Percentiles rank a stretch among this genome's conserved stretches.
These are phyloP conservation scores for Dascyllus trimaculatus DNA, from an alignment of 2,113 vertebrate genomes.

Conservation along the genomic window DNA sequence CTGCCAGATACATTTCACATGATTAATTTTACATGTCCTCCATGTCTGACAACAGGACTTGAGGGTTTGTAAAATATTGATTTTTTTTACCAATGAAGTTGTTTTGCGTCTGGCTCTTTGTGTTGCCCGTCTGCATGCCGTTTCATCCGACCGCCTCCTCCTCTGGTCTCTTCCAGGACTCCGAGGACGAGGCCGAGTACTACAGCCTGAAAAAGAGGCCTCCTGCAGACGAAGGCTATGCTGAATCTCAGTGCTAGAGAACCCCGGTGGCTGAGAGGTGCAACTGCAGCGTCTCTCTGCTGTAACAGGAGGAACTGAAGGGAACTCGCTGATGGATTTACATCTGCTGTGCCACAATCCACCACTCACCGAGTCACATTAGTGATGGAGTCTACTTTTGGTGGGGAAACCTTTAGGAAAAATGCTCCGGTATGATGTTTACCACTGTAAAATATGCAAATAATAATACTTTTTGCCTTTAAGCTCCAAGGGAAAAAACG, in stretches of 20 bases:
- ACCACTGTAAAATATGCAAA: not conserved
- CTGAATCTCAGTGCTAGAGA: conserved; percentile 79
- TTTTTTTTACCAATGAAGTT: conserved; percentile 8
- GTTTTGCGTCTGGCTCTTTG: conserved; percentile 35
- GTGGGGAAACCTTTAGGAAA: not conserved
- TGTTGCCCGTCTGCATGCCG: not conserved
- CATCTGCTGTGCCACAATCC: conserved; percentile 5
- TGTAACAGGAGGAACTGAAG: not conserved
- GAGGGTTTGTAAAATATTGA: conserved; percentile 59
- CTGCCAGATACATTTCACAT: conserved; percentile 63
- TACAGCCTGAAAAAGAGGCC: conserved; percentile 49
- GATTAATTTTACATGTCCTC: conserved; percentile 67
- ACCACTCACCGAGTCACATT: not conserved
- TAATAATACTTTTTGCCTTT: not conserved
- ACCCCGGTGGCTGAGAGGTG: conserved; percentile 31
- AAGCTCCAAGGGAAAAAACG: not conserved
- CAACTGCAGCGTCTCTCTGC: conserved; percentile 27
- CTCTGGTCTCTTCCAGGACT: conserved; percentile 69
- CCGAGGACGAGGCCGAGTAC: conserved; percentile 66
- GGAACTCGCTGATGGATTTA: conserved; percentile 26
- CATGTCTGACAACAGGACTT: conserved; percentile 41
- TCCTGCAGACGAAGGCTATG: conserved; percentile 27
- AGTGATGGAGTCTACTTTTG: conserved; percentile 17
- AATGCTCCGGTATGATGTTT: not conserved
- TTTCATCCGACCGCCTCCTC: conserved; percentile 7